phyloP scores from a whole-genome alignment of 2,797 vertebrate species.

The Gymnopithys bicolor region DNA sequence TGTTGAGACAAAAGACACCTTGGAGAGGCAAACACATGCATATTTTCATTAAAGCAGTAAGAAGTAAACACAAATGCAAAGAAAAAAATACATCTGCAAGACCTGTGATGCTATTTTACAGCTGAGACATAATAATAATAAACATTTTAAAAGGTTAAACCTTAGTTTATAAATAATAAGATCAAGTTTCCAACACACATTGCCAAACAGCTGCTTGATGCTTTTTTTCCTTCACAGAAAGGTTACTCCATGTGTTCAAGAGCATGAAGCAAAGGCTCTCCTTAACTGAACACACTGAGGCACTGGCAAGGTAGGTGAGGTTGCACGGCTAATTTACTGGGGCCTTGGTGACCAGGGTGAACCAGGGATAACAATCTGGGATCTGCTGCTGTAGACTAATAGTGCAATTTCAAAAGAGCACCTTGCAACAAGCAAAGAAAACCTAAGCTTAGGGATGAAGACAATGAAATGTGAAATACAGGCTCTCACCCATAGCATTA shows the following conservation, averaged over 20 bases:
- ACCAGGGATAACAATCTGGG: background rate
- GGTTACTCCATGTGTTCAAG: background rate
- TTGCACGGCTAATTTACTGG: background rate
- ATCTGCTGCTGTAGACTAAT: background rate
- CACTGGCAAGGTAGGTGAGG: background rate
- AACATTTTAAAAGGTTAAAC: conserved; percentile 35
- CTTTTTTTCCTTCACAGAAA: background rate
- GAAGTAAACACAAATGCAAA: background rate
- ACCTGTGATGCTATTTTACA: background rate
- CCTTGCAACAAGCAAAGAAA: background rate
- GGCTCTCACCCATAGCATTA: background rate
- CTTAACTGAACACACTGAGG: background rate
- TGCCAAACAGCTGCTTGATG: conserved; percentile 32
- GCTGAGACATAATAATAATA: background rate
- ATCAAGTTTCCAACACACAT: background rate
- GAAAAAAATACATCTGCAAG: background rate
- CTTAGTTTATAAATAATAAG: conserved; percentile 47
- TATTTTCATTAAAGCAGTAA: background rate
- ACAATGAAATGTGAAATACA: background rate
- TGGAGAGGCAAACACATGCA: background rate
- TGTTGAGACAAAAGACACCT: background rate
- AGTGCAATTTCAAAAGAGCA: background rate
- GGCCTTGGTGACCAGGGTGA: background rate
- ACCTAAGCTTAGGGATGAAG: background rate
- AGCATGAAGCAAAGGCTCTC: background rate